These are phyloP conservation scores for Lipophrys pholis DNA, from an alignment of 2,113 vertebrate species.

Conservation along the genomic window DNA sequence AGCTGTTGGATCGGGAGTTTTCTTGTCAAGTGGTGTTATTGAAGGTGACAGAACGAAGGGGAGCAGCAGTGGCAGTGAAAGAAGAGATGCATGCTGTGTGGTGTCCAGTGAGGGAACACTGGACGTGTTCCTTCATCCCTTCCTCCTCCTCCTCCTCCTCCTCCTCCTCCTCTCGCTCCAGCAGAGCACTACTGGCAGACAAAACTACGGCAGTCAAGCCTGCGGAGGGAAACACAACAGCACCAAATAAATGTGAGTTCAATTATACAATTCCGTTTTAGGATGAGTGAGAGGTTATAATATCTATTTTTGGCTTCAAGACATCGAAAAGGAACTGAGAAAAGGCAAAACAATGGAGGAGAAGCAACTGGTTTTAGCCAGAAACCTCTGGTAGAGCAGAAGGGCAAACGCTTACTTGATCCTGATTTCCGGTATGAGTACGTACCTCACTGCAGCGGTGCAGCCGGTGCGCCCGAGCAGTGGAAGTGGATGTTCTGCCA, in stretches of 20 bases:
- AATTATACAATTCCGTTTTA: too few species aligned
- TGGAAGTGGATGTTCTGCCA: conserved; percentile 99
- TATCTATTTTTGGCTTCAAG: too few species aligned
- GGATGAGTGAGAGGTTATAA: too few species aligned
- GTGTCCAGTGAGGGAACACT: conserved; percentile 40
- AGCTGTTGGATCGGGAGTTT: background rate
- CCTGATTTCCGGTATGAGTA: too few species aligned
- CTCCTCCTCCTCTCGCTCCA: conserved; percentile 54
- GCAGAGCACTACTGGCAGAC: conserved; percentile 68
- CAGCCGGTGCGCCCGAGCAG: conserved; percentile 94
- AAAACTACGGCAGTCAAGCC: conserved; percentile 55
- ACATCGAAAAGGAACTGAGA: too few species aligned
- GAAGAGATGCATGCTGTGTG: conserved; percentile 77
- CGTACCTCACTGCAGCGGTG: conserved; percentile 95
- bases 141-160: conserved; percentile 58
- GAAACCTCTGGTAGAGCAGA: too few species aligned
- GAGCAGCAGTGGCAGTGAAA: conserved; percentile 38
- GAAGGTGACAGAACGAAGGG: conserved; percentile 49
- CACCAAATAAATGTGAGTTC: background rate
- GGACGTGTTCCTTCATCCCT: conserved; percentile 59
- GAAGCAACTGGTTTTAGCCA: too few species aligned
- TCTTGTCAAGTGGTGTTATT: conserved; percentile 17
- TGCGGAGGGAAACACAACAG: conserved; percentile 41
- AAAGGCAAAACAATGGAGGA: too few species aligned
- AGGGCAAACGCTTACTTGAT: too few species aligned